Evolutionary conservation across 2,888 invertebrate genomes (phyloP).

Genomic region (Cerastis rubricosa): DNA sequence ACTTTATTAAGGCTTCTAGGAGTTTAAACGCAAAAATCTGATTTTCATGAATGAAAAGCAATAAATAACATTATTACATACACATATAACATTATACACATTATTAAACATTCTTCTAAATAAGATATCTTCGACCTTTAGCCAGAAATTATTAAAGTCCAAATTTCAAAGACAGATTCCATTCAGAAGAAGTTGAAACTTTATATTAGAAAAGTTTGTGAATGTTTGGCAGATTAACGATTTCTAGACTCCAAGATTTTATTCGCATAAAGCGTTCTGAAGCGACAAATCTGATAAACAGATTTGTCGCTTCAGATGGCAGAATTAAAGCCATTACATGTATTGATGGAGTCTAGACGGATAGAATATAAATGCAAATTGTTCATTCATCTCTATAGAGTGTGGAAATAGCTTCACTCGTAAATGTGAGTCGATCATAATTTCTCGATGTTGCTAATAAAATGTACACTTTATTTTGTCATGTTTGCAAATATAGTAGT

Average conservation of each 20-base stretch:
- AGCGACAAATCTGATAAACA: too few relatives aligned
- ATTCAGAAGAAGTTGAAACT: constrained; percentile 15
- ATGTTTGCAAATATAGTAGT: neutral
- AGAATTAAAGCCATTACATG: constrained; percentile 22
- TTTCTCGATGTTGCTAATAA: constrained; percentile 9
- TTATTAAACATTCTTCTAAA: constrained; percentile 1
- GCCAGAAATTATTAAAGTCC: constrained; percentile 6
- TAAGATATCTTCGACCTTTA: neutral
- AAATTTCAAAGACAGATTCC: constrained; percentile 2
- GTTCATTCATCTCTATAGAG: constrained; percentile 10
- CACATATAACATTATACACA: too few relatives aligned
- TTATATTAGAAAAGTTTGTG: neutral
- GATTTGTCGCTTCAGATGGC: constrained; percentile 29
- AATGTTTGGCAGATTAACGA: constrained; percentile 19
- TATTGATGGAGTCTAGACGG: constrained; percentile 60
- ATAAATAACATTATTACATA: too few relatives aligned
- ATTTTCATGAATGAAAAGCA: neutral
- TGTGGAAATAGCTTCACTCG: constrained; percentile 13
- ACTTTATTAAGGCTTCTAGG: neutral
- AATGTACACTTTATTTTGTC: constrained; percentile 7
- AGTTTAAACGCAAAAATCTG: too few relatives aligned
- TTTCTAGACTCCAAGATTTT: neutral
- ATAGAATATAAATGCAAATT: constrained; percentile 38
- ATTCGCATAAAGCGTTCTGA: constrained; percentile 13
- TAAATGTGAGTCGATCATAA: constrained; percentile 32